phyloP scores from a whole-genome alignment of 1,140 invertebrate species.

The Ostrea edulis region DNA sequence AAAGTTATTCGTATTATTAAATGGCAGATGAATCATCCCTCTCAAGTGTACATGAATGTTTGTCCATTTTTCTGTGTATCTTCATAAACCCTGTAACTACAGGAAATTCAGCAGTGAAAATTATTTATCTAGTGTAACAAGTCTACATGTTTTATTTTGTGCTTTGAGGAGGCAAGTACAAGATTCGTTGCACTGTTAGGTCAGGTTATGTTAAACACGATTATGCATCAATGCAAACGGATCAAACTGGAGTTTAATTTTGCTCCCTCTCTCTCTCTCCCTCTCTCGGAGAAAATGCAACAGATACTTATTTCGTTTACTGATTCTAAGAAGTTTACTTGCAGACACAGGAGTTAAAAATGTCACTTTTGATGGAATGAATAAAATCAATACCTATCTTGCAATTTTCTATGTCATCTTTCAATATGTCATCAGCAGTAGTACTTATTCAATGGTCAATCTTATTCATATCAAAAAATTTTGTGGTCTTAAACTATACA shows the following conservation, averaged over 20 bases:
- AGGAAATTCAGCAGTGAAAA: slow-evolving; percentile 8
- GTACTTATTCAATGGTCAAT: not conserved
- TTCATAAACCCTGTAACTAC: slow-evolving; percentile 7
- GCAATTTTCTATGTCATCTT: slow-evolving; percentile 4
- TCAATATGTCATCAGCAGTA: not conserved
- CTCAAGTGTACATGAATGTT: not conserved
- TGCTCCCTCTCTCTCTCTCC: not conserved
- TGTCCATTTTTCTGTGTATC: slow-evolving; percentile 30
- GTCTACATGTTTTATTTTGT: slow-evolving; percentile 2
- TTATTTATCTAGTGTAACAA: not conserved
- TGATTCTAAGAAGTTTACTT: not conserved
- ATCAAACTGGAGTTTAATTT: slow-evolving; percentile 1
- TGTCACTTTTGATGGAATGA: not conserved
- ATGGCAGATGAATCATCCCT: slow-evolving; percentile 17
- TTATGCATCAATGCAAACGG: slow-evolving; percentile 15
- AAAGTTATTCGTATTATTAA: slow-evolving; percentile 30
- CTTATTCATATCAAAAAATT: not conserved
- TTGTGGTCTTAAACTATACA: not conserved
- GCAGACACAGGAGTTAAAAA: not conserved
- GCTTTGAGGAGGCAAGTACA: not conserved
- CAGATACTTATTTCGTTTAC: not conserved
- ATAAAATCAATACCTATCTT: not conserved
- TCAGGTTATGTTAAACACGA: no score
- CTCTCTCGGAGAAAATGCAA: not conserved
- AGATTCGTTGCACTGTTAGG: not conserved